These are phyloP conservation scores for Electrona antarctica DNA, from an alignment of 2,113 vertebrate species.

Conservation along the genomic window DNA sequence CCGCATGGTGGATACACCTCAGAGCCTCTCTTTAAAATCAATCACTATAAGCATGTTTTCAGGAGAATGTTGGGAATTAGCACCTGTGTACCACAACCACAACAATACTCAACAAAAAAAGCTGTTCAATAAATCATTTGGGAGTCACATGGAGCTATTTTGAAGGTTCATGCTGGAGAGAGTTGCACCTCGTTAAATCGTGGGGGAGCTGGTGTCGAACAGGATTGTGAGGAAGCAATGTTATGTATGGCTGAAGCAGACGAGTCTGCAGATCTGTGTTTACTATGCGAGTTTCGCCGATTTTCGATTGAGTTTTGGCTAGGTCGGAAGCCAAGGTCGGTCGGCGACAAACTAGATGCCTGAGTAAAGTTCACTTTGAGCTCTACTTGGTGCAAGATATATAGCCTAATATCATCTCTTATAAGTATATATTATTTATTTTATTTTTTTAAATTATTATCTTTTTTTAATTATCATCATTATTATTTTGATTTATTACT, in stretches of 20 bases:
- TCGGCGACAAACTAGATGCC: too few relatives aligned
- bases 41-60: slow-evolving; percentile 2
- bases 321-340: too few relatives aligned
- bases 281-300: too few relatives aligned
- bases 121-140: neutral
- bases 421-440: too few relatives aligned
- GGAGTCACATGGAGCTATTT: neutral
- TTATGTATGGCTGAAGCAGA: neutral
- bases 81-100: slow-evolving; percentile 12
- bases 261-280: slow-evolving; percentile 8
- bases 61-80: slow-evolving; percentile 28
- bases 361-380: too few relatives aligned
- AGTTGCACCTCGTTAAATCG: neutral
- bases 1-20: slow-evolving; percentile 20
- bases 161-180: slow-evolving; percentile 1
- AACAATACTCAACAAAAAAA: neutral
- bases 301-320: too few relatives aligned
- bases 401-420: too few relatives aligned
- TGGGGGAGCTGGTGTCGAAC: neutral
- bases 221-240: neutral
- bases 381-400: too few relatives aligned
- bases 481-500: too few relatives aligned
- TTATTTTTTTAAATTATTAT: too few relatives aligned
- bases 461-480: too few relatives aligned
- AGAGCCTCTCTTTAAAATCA: slow-evolving; percentile 6